These are phyloP conservation scores for Chaetophractus vellerosus DNA, from an alignment of 2,797 vertebrate species.

Conservation along the genomic window DNA sequence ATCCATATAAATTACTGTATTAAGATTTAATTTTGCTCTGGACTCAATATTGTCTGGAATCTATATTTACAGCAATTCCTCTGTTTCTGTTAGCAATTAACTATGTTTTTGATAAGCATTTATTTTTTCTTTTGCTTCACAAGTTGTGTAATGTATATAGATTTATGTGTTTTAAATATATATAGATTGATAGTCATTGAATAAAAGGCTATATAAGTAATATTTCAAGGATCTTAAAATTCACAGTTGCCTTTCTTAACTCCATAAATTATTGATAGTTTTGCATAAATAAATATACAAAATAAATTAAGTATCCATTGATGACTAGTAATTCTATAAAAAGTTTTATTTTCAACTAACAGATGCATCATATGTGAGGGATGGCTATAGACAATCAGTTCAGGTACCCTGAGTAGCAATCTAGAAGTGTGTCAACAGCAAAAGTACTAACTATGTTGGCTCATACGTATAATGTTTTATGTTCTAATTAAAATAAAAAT, in stretches of 20 bases:
- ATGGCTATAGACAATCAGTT: not conserved
- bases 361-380: not conserved
- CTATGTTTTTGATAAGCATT: no score
- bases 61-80: no score
- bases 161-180: no score
- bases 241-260: not conserved
- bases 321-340: not conserved
- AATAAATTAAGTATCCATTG: not conserved
- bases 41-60: no score
- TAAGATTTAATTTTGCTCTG: no score
- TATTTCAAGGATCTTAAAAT: constrained; percentile 24
- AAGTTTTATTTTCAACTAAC: not conserved
- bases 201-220: not conserved
- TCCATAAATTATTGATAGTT: not conserved
- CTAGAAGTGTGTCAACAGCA: not conserved
- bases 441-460: not conserved
- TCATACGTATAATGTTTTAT: not conserved
- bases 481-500: not conserved
- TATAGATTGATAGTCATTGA: no score
- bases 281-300: not conserved
- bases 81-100: no score
- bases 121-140: no score
- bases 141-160: no score
- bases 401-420: not conserved
- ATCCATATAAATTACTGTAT: no score